Evolutionary conservation across 2,888 invertebrate genomes (phyloP).

Genomic region (Dascillus cervinus): DNA sequence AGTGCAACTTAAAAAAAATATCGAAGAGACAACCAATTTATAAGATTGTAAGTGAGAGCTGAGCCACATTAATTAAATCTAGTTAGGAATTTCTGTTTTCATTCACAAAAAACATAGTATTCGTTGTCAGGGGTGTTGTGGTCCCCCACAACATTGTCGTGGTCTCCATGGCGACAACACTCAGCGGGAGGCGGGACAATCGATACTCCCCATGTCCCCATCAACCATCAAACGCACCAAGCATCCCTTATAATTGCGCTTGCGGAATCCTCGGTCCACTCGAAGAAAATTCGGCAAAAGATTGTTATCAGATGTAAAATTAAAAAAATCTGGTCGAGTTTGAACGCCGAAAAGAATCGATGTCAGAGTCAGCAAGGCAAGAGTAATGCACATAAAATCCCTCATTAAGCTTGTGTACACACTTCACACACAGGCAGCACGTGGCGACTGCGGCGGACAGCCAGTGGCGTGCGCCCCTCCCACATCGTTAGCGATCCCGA

Average conservation of each 20-base stretch:
- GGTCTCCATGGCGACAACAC: conserved; percentile 50
- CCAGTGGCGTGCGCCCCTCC: conserved; percentile 29
- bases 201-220: conserved; percentile 62
- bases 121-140: conserved; percentile 23
- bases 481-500: conserved; percentile 14
- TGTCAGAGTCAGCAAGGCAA: conserved; percentile 42
- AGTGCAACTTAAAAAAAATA: too few species aligned
- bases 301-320: too few species aligned
- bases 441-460: conserved; percentile 33
- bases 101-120: too few species aligned
- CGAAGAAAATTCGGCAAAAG: too few species aligned
- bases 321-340: too few species aligned
- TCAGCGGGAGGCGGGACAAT: conserved; percentile 56
- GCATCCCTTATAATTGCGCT: conserved; percentile 12
- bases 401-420: conserved; percentile 41
- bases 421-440: conserved; percentile 39
- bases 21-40: too few species aligned
- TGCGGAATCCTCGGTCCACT: too few species aligned
- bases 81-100: too few species aligned
- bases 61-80: too few species aligned
- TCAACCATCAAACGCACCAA: conserved; percentile 49
- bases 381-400: conserved; percentile 43
- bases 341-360: too few species aligned
- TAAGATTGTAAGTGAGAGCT: too few species aligned
- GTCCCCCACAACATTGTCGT: conserved; percentile 40